phyloP scores from a whole-genome alignment of 2,797 vertebrate species.

The Sebastolobus alascanus region DNA sequence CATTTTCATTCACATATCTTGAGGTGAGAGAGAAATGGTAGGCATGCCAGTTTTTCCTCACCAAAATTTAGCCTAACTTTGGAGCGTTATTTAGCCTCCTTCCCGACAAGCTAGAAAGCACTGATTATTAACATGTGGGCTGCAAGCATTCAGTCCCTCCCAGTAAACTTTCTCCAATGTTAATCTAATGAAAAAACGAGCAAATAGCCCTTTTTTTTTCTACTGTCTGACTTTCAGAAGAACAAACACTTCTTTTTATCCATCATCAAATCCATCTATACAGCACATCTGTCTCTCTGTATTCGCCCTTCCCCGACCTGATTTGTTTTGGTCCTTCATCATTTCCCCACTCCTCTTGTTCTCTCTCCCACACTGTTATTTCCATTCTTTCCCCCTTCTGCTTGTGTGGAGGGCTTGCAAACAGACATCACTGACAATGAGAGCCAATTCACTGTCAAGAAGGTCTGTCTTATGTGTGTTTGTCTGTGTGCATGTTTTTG shows the following conservation, averaged over 20 bases:
- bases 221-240: constrained; percentile 41
- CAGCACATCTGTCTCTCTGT: constrained; percentile 35
- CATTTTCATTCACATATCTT: no score
- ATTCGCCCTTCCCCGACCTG: constrained; percentile 37
- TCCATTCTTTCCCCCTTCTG: neutral
- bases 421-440: constrained; percentile 52
- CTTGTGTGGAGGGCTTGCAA: constrained; percentile 42
- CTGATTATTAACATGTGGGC: neutral
- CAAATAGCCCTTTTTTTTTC: constrained; percentile 24
- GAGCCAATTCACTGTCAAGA: constrained; percentile 57
- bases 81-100: no score
- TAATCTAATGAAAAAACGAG: constrained; percentile 18
- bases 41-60: fast-evolving
- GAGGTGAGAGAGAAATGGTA: no score
- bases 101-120: neutral
- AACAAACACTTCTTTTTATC: constrained; percentile 49
- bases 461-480: constrained; percentile 9
- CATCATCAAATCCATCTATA: constrained; percentile 47
- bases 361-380: constrained; percentile 14
- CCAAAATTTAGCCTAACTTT: no score
- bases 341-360: constrained; percentile 41
- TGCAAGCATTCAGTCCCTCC: neutral
- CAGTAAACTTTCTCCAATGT: constrained; percentile 8
- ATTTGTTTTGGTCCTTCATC: constrained; percentile 62
- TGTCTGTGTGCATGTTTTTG: neutral